Percentiles rank a stretch among this genome's conserved stretches.
These are phyloP conservation scores for Microcebus jonahi DNA, from an alignment of 2,113 vertebrate species.

Conservation along the genomic window DNA sequence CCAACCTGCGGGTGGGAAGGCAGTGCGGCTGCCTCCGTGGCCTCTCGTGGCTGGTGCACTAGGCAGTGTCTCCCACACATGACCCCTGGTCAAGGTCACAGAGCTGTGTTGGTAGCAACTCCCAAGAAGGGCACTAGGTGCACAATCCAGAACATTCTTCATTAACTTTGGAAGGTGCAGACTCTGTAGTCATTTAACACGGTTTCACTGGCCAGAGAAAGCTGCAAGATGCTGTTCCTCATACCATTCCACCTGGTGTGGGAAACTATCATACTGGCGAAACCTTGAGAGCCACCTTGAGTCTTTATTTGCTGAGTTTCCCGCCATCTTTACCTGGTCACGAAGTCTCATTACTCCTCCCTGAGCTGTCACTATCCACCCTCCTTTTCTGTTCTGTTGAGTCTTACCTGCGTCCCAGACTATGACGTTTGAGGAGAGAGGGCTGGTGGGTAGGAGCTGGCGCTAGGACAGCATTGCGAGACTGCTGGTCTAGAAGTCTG, in stretches of 20 bases:
- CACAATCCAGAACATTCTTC: background rate
- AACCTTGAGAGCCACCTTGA: background rate
- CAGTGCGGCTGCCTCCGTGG: fast-evolving
- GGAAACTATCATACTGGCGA: fast-evolving
- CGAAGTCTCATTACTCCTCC: background rate
- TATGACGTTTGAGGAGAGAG: background rate
- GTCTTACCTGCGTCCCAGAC: background rate
- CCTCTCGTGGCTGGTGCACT: fast-evolving
- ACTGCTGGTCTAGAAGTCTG: fast-evolving
- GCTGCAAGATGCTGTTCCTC: background rate
- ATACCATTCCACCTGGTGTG: fast-evolving
- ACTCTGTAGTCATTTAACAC: background rate
- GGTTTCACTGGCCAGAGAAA: background rate
- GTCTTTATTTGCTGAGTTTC: background rate
- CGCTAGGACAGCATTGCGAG: background rate
- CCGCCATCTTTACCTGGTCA: no score
- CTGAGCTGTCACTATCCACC: background rate
- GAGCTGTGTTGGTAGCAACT: background rate
- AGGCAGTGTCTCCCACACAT: fast-evolving
- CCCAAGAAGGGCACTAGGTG: no score
- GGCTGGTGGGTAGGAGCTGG: background rate
- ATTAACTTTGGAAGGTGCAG: background rate
- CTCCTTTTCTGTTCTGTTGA: background rate
- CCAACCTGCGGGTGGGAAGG: background rate
- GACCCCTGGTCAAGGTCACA: background rate